These are phyloP conservation scores for Lasioglossum figueresi DNA, from an alignment of 2,888 invertebrate genomes.

Conservation along the genomic window DNA sequence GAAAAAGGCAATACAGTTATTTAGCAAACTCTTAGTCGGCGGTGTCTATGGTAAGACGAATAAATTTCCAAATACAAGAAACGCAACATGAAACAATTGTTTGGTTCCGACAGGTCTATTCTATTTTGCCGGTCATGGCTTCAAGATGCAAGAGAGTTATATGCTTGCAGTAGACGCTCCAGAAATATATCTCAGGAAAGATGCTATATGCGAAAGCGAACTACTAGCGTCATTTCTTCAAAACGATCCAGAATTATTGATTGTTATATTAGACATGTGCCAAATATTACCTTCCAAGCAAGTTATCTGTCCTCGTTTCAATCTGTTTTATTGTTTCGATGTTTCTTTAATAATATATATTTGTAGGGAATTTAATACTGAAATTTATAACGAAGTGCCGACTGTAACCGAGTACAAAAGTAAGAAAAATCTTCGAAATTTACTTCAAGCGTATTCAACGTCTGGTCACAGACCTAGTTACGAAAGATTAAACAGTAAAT, in stretches of 20 bases:
- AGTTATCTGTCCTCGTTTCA: conserved; percentile 20
- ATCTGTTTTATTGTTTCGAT: background rate
- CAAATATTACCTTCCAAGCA: conserved; percentile 80
- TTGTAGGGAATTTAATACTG: conserved; percentile 77
- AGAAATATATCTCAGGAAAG: conserved; percentile 69
- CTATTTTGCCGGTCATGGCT: conserved; percentile 82
- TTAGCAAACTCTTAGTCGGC: conserved; percentile 73
- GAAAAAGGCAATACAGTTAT: conserved; percentile 77
- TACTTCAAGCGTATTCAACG: conserved; percentile 81
- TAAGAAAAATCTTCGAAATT: conserved; percentile 77
- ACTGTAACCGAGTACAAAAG: conserved; percentile 74
- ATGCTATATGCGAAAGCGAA: conserved; percentile 79
- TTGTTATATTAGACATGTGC: conserved; percentile 81
- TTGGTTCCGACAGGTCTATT: conserved; percentile 74
- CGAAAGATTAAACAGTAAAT: conserved; percentile 74
- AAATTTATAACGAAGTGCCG: conserved; percentile 78
- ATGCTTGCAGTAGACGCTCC: conserved; percentile 81
- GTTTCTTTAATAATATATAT: background rate
- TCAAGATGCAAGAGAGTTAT: conserved; percentile 80
- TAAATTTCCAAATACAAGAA: background rate
- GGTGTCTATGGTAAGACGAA: conserved; percentile 79
- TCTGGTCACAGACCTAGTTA: conserved; percentile 79
- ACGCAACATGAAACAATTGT: conserved; percentile 9
- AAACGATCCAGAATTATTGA: conserved; percentile 78
- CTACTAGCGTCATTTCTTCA: conserved; percentile 73